Percentiles rank a stretch among this genome's conserved stretches.
These are phyloP conservation scores for Adelognathus sp. DNA, from an alignment of 2,888 invertebrate species.

Conservation along the genomic window DNA sequence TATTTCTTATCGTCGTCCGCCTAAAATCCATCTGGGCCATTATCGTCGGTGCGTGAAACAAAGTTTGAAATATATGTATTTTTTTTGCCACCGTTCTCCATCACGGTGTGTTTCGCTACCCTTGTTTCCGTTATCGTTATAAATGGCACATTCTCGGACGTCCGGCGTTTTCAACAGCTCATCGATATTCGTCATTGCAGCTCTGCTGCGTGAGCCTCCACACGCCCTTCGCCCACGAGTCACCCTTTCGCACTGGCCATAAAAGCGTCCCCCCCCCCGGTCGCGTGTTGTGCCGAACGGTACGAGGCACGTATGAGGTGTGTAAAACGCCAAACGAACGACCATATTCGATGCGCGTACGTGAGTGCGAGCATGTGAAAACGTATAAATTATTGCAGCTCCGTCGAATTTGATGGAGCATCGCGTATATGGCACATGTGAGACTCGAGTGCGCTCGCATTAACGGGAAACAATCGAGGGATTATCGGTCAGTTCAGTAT, in stretches of 20 bases:
- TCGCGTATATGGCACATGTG: slow-evolving; percentile 8
- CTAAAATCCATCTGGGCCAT: background rate
- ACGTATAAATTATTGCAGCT: slow-evolving; percentile 60
- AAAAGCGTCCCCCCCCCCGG: slow-evolving; percentile 20
- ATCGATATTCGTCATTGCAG: slow-evolving; percentile 57
- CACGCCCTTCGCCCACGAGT: slow-evolving; percentile 45
- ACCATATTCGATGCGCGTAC: slow-evolving; percentile 36
- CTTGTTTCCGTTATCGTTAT: slow-evolving; percentile 45
- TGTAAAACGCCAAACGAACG: background rate
- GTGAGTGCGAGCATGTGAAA: slow-evolving; percentile 2
- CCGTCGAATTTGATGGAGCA: slow-evolving; percentile 59
- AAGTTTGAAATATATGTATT: background rate
- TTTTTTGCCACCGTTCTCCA: background rate
- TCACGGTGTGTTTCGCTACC: background rate
- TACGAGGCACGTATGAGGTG: background rate
- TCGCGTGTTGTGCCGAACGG: no score
- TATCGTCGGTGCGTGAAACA: background rate
- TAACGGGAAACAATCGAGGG: slow-evolving; percentile 64
- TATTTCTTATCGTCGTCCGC: slow-evolving; percentile 20
- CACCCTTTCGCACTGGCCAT: slow-evolving; percentile 24
- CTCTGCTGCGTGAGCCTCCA: no score
- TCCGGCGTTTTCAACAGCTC: slow-evolving; percentile 56
- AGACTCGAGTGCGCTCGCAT: slow-evolving; percentile 40
- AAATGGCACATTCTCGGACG: slow-evolving; percentile 41
- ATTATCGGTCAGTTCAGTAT: slow-evolving; percentile 53